phyloP scores from a whole-genome alignment of 2,888 invertebrate genomes.

The Caenorhabditis sp. region DNA sequence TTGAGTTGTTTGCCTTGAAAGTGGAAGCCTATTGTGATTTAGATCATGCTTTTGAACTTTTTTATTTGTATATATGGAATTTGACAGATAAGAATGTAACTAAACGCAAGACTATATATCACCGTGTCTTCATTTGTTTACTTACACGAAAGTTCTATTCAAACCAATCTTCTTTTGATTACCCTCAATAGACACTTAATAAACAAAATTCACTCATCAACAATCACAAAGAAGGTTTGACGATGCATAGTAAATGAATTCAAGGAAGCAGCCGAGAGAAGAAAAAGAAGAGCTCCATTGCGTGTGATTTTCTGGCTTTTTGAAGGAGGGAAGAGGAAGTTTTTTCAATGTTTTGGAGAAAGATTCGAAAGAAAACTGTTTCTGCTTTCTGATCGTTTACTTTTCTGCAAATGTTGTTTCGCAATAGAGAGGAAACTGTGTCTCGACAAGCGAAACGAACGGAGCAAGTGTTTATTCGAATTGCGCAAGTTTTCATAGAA shows the following conservation, averaged over 20 bases:
- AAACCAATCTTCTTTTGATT: not conserved
- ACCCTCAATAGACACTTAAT: not conserved
- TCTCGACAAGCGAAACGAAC: constrained; percentile 3
- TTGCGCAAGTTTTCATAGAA: not conserved
- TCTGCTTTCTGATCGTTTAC: constrained; percentile 30
- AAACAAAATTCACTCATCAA: not conserved
- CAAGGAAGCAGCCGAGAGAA: not conserved
- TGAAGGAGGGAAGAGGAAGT: constrained; percentile 6
- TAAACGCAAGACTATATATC: not conserved
- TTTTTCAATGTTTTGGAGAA: constrained; percentile 26
- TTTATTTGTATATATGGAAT: too few relatives aligned
- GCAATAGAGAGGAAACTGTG: not conserved
- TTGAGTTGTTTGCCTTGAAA: too few relatives aligned
- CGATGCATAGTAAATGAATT: constrained; percentile 38
- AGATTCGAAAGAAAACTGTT: not conserved
- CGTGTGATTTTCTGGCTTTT: constrained; percentile 21
- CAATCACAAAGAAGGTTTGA: constrained; percentile 11
- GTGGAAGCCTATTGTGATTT: not conserved
- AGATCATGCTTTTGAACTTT: too few relatives aligned
- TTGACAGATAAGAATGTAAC: too few relatives aligned
- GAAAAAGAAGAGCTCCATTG: constrained; percentile 9
- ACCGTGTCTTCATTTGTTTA: not conserved
- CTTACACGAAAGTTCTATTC: not conserved
- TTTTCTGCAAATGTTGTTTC: constrained; percentile 18
- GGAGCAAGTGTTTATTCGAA: constrained; percentile 10